Conservation (phyloP, 2,888 invertebrate species). For the Gymnocheta viridis region DNA sequence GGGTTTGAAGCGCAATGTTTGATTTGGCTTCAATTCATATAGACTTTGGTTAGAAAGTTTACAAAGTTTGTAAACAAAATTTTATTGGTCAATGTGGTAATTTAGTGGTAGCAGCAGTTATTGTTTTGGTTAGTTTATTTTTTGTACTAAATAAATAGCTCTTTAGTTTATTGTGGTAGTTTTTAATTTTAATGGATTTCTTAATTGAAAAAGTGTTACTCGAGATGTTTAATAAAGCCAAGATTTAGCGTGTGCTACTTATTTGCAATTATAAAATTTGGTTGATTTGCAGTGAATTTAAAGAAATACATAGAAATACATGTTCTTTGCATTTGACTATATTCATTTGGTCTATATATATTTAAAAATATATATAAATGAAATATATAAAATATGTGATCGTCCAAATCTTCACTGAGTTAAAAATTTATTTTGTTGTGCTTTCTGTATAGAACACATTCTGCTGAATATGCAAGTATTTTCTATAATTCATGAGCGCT, state of each 20-base stretch:
- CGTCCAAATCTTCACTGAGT: too few relatives aligned
- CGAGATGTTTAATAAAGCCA: slow-evolving; percentile 7
- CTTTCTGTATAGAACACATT: too few relatives aligned
- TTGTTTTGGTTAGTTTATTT: not conserved
- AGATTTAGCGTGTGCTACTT: not conserved
- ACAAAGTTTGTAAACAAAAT: slow-evolving; percentile 5
- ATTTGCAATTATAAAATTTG: not conserved
- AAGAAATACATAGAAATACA: too few relatives aligned
- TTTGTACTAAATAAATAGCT: slow-evolving; percentile 16
- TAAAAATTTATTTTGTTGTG: too few relatives aligned
- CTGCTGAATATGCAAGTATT: too few relatives aligned
- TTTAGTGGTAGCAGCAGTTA: not conserved
- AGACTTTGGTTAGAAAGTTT: not conserved
- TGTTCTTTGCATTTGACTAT: too few relatives aligned
- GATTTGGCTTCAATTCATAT: slow-evolving; percentile 22
- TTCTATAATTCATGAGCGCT: too few relatives aligned
- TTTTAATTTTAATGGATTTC: slow-evolving; percentile 5
- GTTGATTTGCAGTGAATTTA: not conserved
- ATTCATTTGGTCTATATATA: too few relatives aligned
- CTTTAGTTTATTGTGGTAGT: slow-evolving; percentile 18
- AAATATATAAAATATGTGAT: too few relatives aligned
- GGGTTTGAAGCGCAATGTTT: not conserved
- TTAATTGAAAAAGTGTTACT: slow-evolving; percentile 18
- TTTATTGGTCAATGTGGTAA: slow-evolving; percentile 26
- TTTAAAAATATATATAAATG: too few relatives aligned